Conservation (phyloP, 2,113 vertebrate species). For the Hylia prasina region DNA sequence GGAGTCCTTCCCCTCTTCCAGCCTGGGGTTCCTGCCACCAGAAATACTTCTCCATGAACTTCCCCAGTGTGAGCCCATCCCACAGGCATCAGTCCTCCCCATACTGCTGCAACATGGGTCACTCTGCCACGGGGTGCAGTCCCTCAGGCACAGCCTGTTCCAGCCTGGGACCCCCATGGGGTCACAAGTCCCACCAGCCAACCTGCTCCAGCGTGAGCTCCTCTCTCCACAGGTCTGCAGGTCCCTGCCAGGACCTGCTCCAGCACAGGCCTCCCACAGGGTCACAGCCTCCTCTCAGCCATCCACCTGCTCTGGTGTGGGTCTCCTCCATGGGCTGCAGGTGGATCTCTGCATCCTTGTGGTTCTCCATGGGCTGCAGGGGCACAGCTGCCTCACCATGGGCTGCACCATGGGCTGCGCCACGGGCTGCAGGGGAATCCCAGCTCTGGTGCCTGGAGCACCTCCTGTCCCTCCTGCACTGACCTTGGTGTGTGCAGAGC, state of each 20-base stretch:
- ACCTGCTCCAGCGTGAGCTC: neutral
- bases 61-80: accelerated
- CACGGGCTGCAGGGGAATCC: neutral
- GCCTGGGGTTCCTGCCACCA: accelerated
- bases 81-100: neutral
- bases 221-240: neutral
- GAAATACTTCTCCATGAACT: accelerated
- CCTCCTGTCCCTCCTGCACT: neutral
- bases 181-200: neutral
- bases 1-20: neutral
- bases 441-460: neutral
- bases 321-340: neutral
- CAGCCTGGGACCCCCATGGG: no score
- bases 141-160: neutral
- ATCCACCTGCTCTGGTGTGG: neutral
- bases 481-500: neutral
- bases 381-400: neutral
- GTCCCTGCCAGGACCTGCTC: neutral
- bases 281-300: neutral
- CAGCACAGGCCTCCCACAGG: neutral
- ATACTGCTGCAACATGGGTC: accelerated
- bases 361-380: neutral
- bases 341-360: neutral
- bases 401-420: neutral
- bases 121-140: neutral